Evolutionary conservation across 2,113 vertebrate species (phyloP), one percentile per base, ranked within the genome.

Genomic region (Cebus imitator): DNA sequence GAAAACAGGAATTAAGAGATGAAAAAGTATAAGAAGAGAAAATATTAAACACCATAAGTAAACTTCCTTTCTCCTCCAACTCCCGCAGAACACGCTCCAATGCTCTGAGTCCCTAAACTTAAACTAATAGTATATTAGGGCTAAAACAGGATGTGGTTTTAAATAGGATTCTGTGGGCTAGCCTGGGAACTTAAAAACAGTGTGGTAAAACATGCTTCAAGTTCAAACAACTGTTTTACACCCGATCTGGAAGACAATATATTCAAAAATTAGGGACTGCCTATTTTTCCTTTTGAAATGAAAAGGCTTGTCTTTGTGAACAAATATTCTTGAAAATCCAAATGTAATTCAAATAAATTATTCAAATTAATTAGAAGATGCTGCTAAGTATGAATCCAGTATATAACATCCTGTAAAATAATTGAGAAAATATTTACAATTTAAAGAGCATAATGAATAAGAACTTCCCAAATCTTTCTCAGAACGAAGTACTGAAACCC

Each of bases 161-260:
- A 96, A 92, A 82, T 14, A 94, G 66, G 18, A 40, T 90, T 92
- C 84, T 76, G 57, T 61, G 30, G 40, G n/a, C 50, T 86, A 82
- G 66, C 57, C 40, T 80, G 20, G 13, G 21, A 89, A 80, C 40
- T 84, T 90, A 90, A 78, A 90, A 96, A 85, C 25, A 61, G n/a
- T n/a, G 4, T 55, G 82, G n/a, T 89, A 94, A 92, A 95, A 93
- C 37, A 91, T 37, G n/a, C 81, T 64, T 21, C 45, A 93, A 96
- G 73, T 86, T 93, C 75, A 88, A 95, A 92, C 3, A 84, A 37
- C 37, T 72, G 81, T 72, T 87, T 95, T 76, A 96, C 43, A 96
- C 21, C 64, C 81, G 11, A 83, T 76, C 21, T 88, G 27, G 64
- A 87, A 96, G 48, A 82, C 72, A 94, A 94, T 16, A 14, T 73